phyloP scores from a whole-genome alignment of 2,113 vertebrate genomes.

The Pandion haliaetus region DNA sequence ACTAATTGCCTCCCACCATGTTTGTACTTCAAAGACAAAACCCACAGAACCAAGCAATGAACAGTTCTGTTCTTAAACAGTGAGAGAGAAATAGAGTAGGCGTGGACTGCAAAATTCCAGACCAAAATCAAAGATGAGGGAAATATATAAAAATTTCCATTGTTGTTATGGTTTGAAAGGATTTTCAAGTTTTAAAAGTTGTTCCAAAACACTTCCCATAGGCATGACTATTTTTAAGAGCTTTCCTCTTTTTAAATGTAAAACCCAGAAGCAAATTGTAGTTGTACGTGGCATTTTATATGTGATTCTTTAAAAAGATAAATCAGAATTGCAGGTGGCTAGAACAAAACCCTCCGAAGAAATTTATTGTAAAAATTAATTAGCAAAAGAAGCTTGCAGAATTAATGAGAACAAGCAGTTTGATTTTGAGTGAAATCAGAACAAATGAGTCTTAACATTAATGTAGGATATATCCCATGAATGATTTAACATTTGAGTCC shows the following conservation, averaged over 20 bases:
- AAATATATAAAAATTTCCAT: background rate
- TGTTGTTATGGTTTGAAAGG: background rate
- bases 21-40: background rate
- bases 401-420: constrained; percentile 3
- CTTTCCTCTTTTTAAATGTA: background rate
- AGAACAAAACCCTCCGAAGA: background rate
- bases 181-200: background rate
- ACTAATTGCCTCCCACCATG: background rate
- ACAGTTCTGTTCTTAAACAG: background rate
- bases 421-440: constrained; percentile 36
- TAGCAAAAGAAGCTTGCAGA: background rate
- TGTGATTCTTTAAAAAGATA: background rate
- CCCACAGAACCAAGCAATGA: background rate
- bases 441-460: constrained; percentile 44
- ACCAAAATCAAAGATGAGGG: background rate
- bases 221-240: background rate
- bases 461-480: background rate
- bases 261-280: background rate
- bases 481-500: constrained; percentile 30
- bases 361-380: constrained; percentile 35
- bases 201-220: background rate
- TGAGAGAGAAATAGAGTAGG: background rate
- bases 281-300: background rate
- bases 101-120: background rate
- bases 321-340: background rate